A percentile compares a stretch with the other conserved stretches of the same genome.
Evolutionary conservation across 2,113 vertebrate species (phyloP).

Genomic region (Eubucco bourcierii): DNA sequence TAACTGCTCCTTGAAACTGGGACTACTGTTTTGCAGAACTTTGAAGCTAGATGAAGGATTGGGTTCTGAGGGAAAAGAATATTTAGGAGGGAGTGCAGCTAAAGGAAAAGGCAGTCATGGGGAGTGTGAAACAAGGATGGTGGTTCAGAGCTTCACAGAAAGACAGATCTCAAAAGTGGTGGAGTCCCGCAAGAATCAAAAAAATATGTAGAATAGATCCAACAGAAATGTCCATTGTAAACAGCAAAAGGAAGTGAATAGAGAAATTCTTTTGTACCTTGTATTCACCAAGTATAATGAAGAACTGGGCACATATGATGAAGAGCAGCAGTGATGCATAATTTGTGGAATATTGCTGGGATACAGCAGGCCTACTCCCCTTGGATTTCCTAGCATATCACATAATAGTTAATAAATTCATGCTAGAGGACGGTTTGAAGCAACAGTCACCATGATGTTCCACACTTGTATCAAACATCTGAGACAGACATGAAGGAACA

Average conservation of each 20-base stretch:
- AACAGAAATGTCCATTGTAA: background rate
- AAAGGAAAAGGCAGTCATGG: background rate
- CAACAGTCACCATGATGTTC: background rate
- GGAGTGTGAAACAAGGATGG: accelerated
- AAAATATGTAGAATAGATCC: background rate
- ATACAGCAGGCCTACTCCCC: background rate
- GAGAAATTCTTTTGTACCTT: background rate
- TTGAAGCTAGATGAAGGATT: background rate
- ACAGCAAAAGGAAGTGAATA: background rate
- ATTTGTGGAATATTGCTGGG: background rate
- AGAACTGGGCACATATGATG: background rate
- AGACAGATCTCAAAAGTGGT: background rate
- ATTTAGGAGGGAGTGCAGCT: background rate
- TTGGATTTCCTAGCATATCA: background rate
- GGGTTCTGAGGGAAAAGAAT: background rate
- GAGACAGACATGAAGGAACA: background rate
- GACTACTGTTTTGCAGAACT: background rate
- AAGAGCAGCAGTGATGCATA: background rate
- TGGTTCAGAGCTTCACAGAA: background rate
- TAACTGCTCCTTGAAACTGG: background rate
- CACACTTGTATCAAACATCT: background rate
- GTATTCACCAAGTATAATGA: background rate
- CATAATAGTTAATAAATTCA: background rate
- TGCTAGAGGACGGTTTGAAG: background rate
- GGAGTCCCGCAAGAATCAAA: background rate